Percentiles rank a stretch among this genome's conserved stretches.
Evolutionary conservation across 2,888 invertebrate species (phyloP).

Genomic region (Pardosa pseudoannulata): DNA sequence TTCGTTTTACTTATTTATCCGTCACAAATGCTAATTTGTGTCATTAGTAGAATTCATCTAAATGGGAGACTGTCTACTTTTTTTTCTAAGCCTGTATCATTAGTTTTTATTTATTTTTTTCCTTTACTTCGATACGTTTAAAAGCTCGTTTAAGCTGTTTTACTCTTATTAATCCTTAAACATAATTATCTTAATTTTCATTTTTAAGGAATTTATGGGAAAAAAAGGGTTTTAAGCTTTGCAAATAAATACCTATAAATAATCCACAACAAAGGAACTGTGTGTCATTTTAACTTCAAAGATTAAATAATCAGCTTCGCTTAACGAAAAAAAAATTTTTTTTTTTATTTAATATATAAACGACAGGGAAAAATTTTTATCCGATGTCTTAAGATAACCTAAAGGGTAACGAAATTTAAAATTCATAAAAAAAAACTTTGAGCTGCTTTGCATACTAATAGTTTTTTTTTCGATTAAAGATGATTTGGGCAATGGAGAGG

Average conservation of each 20-base stretch:
- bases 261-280: background rate
- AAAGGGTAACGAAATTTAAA: constrained; percentile 6
- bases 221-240: background rate
- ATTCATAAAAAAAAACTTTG: background rate
- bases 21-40: no score
- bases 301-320: constrained; percentile 1
- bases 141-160: constrained; percentile 3
- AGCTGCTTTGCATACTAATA: background rate
- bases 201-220: background rate
- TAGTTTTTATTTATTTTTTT: background rate
- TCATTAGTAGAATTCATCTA: no score
- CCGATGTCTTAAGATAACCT: background rate
- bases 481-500: background rate
- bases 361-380: background rate
- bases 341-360: background rate
- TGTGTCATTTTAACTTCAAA: constrained; percentile 15
- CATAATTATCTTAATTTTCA: background rate
- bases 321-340: background rate
- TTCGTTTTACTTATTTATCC: no score
- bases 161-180: background rate
- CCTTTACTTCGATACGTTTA: background rate
- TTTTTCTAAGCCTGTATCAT: background rate
- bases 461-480: background rate
- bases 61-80: no score
- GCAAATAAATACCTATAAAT: background rate